Percentiles rank a stretch among this genome's conserved stretches.
Evolutionary conservation across 2,888 invertebrate genomes (phyloP).

Genomic region (Dasysyrphus tricinctus): DNA sequence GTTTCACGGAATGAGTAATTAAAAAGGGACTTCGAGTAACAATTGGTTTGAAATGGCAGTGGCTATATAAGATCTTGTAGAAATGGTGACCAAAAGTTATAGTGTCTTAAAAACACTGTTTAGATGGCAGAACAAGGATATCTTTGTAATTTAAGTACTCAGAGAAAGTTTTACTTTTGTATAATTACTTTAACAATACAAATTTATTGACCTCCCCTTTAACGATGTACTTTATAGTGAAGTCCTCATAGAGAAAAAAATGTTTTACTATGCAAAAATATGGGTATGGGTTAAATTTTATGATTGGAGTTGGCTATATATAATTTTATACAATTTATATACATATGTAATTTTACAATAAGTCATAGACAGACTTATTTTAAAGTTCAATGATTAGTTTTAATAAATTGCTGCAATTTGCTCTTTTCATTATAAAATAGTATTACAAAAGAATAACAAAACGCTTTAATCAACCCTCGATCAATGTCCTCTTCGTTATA

Average conservation of each 20-base stretch:
- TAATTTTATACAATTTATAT: too few relatives aligned
- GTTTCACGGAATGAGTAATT: conserved; percentile 34
- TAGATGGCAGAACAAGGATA: conserved; percentile 8
- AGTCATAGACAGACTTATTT: too few relatives aligned
- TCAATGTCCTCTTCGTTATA: not conserved
- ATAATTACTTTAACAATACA: not conserved
- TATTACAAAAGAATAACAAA: not conserved
- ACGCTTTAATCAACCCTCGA: not conserved
- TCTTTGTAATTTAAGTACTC: not conserved
- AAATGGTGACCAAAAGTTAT: not conserved
- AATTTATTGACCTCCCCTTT: conserved; percentile 2
- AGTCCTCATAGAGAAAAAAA: too few relatives aligned
- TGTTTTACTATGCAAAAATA: too few relatives aligned
- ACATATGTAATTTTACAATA: too few relatives aligned
- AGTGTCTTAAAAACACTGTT: not conserved
- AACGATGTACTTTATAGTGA: not conserved
- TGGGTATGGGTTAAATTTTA: too few relatives aligned
- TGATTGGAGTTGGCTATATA: too few relatives aligned
- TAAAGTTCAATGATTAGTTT: not conserved
- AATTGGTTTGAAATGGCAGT: conserved; percentile 25
- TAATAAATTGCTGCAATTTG: not conserved
- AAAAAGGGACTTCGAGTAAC: conserved; percentile 22
- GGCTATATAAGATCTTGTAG: not conserved
- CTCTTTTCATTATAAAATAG: not conserved
- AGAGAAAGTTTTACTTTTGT: not conserved